A percentile compares a stretch with the other conserved stretches of the same genome.
phyloP scores from a whole-genome alignment of 2,888 invertebrate genomes.

The Drosophila villosipedis region DNA sequence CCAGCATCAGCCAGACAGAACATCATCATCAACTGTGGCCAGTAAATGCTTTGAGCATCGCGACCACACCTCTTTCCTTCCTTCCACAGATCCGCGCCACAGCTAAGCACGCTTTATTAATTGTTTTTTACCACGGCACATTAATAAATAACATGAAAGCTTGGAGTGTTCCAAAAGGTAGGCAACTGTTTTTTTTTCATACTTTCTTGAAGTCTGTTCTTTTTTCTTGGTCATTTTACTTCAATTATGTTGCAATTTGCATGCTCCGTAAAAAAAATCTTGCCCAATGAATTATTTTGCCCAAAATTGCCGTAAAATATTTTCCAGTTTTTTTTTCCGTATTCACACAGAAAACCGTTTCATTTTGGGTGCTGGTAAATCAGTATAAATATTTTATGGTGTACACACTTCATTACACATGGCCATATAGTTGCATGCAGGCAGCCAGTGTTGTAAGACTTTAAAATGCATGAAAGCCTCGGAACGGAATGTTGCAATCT shows the following conservation, averaged over 20 bases:
- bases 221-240: conserved; percentile 47
- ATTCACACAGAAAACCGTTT: conserved; percentile 1
- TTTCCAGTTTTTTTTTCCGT: conserved; percentile 12
- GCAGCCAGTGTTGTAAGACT: conserved; percentile 36
- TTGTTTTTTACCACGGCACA: conserved; percentile 45
- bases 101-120: conserved; percentile 57
- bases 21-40: conserved; percentile 60
- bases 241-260: conserved; percentile 75
- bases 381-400: conserved; percentile 71
- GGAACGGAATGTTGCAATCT: conserved; percentile 67
- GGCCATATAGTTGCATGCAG: conserved; percentile 42
- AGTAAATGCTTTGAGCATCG: conserved; percentile 23
- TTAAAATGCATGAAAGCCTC: conserved; percentile 72
- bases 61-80: conserved; percentile 6
- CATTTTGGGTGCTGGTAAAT: conserved; percentile 54
- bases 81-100: neutral
- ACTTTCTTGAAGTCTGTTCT: neutral
- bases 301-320: conserved; percentile 45
- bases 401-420: conserved; percentile 75
- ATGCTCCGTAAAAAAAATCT: conserved; percentile 70
- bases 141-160: conserved; percentile 55
- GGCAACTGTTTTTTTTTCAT: conserved; percentile 17
- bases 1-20: conserved; percentile 48
- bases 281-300: conserved; percentile 35
- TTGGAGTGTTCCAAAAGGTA: conserved; percentile 36